Percentiles rank a stretch among this genome's conserved stretches.
phyloP scores from a whole-genome alignment of 2,113 vertebrate genomes.

The Dendrocopos noguchii region DNA sequence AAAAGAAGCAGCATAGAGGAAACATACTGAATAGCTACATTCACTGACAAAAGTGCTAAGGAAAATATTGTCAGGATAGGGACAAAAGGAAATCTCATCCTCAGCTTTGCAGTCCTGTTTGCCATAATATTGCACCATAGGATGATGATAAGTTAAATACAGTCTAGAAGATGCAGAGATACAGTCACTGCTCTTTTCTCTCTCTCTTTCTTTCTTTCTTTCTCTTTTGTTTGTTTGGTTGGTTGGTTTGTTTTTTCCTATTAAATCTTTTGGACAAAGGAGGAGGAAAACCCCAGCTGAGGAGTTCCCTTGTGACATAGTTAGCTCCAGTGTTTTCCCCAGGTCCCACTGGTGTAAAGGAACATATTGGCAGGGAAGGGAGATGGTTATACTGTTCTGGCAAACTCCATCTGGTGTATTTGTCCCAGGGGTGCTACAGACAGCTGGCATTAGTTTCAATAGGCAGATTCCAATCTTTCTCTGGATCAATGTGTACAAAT shows the following conservation, averaged over 20 bases:
- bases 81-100: background rate
- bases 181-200: background rate
- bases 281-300: background rate
- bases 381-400: conserved; percentile 36
- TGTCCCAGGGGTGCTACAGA: conserved; percentile 31
- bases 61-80: background rate
- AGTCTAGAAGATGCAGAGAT: background rate
- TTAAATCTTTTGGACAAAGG: background rate
- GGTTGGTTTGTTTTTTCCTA: background rate
- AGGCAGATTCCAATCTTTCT: conserved; percentile 16
- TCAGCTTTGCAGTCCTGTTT: background rate
- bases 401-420: conserved; percentile 56
- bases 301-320: conserved; percentile 45
- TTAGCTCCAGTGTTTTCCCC: conserved; percentile 37
- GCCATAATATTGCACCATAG: background rate
- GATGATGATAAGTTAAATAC: background rate
- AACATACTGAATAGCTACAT: background rate
- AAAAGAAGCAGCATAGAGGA: background rate
- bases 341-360: conserved; percentile 32
- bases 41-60: background rate
- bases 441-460: conserved; percentile 52
- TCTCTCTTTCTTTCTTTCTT: background rate
- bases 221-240: background rate
- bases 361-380: conserved; percentile 49
- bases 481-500: conserved; percentile 37